A percentile compares a stretch with the other conserved stretches of the same genome.
phyloP scores from a whole-genome alignment of 2,113 vertebrate species.

The Thinocorus orbignyianus region DNA sequence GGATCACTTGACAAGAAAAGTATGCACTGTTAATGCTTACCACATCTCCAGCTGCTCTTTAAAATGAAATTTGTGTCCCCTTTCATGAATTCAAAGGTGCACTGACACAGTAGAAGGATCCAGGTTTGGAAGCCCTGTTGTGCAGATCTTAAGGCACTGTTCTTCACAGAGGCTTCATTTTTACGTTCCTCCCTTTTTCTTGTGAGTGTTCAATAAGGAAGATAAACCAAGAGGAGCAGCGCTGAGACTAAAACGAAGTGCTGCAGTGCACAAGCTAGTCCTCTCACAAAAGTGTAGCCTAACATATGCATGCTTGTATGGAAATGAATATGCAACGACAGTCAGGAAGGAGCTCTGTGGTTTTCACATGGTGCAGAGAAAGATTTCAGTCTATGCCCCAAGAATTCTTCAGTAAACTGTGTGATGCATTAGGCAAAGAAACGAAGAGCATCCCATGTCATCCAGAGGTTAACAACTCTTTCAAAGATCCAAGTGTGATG shows the following conservation, averaged over 20 bases:
- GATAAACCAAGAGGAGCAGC: background rate
- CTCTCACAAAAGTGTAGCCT: background rate
- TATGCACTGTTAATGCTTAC: background rate
- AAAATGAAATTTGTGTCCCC: background rate
- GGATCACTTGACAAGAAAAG: background rate
- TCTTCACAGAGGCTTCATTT: background rate
- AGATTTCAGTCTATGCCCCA: background rate
- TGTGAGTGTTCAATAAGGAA: background rate
- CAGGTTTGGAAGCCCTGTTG: background rate
- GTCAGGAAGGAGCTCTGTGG: background rate
- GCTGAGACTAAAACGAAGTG: background rate
- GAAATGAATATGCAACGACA: background rate
- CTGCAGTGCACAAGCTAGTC: background rate
- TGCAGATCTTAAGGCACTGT: background rate
- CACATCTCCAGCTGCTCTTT: background rate
- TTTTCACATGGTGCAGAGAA: background rate
- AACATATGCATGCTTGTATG: background rate
- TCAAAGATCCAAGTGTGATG: background rate
- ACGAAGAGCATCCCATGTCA: background rate
- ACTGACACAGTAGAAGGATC: background rate
- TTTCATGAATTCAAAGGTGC: accelerated
- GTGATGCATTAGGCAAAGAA: background rate
- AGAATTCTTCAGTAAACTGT: background rate
- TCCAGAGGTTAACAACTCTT: background rate
- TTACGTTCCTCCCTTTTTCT: background rate